These are phyloP conservation scores for Diplazon laetatorius DNA, from an alignment of 2,888 invertebrate genomes.

Conservation along the genomic window DNA sequence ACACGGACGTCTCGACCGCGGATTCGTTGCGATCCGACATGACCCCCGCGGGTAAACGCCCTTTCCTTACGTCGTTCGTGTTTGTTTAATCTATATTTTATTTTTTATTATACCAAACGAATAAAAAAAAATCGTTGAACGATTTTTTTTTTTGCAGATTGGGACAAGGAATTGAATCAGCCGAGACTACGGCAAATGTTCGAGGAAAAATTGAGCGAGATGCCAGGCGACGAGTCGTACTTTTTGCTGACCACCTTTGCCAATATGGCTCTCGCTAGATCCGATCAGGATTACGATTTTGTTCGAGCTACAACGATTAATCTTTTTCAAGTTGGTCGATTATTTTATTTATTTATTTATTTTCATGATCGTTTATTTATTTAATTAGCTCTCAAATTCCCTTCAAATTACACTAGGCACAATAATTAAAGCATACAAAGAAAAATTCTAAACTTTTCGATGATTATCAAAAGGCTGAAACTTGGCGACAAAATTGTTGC, in stretches of 20 bases:
- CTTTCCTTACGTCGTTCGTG: not conserved
- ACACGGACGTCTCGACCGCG: slow-evolving; percentile 83
- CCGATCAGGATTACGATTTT: slow-evolving; percentile 85
- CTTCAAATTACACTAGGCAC: no score
- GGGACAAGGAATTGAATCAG: slow-evolving; percentile 82
- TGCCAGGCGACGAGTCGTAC: slow-evolving; percentile 89
- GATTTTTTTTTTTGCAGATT: slow-evolving; percentile 81
- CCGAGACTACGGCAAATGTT: slow-evolving; percentile 84
- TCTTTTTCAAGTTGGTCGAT: slow-evolving; percentile 86
- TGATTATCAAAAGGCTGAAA: no score
- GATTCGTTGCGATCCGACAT: slow-evolving; percentile 71
- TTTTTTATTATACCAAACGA: no score
- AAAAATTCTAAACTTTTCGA: no score
- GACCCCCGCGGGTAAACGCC: slow-evolving; percentile 57
- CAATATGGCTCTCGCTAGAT: slow-evolving; percentile 89
- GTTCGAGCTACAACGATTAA: slow-evolving; percentile 87
- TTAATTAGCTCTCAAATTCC: not conserved
- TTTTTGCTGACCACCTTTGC: slow-evolving; percentile 91
- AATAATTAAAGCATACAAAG: no score
- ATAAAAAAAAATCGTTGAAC: no score
- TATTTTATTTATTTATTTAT: not conserved
- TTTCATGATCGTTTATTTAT: not conserved
- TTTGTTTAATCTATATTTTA: not conserved
- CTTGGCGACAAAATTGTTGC: no score
- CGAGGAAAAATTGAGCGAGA: slow-evolving; percentile 86